A percentile compares a stretch with the other conserved stretches of the same genome.
phyloP scores from a whole-genome alignment of 2,113 vertebrate species.

The Pomatorhinus ruficollis region DNA sequence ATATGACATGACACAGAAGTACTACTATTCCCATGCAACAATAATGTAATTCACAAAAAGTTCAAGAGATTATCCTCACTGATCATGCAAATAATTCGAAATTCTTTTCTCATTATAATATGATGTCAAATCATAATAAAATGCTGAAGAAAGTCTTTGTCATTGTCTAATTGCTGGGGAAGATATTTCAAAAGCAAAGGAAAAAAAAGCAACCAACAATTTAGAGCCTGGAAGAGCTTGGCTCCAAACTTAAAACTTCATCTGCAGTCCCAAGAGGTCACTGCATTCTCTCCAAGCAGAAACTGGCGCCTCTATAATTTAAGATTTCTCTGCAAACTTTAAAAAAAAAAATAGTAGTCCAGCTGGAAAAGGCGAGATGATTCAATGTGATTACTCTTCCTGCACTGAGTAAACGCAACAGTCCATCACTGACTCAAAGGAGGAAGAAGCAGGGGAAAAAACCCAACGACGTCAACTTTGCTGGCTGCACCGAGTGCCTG shows the following conservation, averaged over 20 bases:
- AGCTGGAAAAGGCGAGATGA: slow-evolving; percentile 9
- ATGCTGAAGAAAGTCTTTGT: not conserved
- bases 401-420: not conserved
- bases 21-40: not conserved
- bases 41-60: not conserved
- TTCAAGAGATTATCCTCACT: not conserved
- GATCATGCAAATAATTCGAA: not conserved
- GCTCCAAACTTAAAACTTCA: slow-evolving; percentile 16
- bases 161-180: not conserved
- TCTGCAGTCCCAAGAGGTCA: slow-evolving; percentile 12
- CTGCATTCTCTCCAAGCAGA: slow-evolving; percentile 8
- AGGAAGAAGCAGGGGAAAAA: not conserved
- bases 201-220: not conserved
- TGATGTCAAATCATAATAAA: not conserved
- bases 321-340: not conserved
- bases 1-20: not conserved
- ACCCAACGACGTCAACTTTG: not conserved
- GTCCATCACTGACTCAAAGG: not conserved
- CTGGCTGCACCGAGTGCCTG: not conserved
- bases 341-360: not conserved
- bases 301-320: slow-evolving; percentile 7
- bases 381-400: slow-evolving; percentile 9
- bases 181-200: not conserved
- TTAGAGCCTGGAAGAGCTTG: slow-evolving; percentile 23
- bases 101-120: not conserved